A percentile compares a stretch with the other conserved stretches of the same genome.
Conservation (phyloP, 92 coral and sea anemone genomes). For the Epizoanthus illoricatus region DNA sequence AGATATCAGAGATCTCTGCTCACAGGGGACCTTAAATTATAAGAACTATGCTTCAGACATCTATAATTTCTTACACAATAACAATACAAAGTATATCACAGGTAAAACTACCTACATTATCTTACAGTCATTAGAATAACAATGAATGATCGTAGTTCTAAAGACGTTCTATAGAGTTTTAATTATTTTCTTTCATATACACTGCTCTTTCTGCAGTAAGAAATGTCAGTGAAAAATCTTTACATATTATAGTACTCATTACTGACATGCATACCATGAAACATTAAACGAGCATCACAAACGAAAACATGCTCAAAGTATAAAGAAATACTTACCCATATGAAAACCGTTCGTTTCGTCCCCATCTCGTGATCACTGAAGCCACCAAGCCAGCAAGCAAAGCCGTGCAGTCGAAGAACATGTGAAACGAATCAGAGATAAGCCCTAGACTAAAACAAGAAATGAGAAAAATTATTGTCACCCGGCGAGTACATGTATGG, state of each 20-base stretch:
- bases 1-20: too few species aligned
- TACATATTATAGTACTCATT: background rate
- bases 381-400: constrained; percentile 98
- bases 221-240: too few species aligned
- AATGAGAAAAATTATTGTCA: background rate
- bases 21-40: too few species aligned
- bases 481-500: background rate
- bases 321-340: constrained; percentile 72
- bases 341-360: constrained; percentile 91
- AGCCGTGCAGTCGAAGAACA: constrained; percentile 99
- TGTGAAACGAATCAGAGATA: constrained; percentile 97
- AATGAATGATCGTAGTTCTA: too few species aligned
- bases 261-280: background rate
- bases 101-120: too few species aligned
- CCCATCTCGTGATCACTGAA: constrained; percentile 93
- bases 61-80: too few species aligned
- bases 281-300: background rate
- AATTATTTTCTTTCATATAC: too few species aligned
- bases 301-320: background rate
- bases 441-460: constrained; percentile 83
- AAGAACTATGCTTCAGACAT: too few species aligned
- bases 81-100: too few species aligned
- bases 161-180: too few species aligned
- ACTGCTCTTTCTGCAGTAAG: too few species aligned
- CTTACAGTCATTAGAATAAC: too few species aligned